phyloP scores from a whole-genome alignment of 2,113 vertebrate genomes.

The Gallinago media region DNA sequence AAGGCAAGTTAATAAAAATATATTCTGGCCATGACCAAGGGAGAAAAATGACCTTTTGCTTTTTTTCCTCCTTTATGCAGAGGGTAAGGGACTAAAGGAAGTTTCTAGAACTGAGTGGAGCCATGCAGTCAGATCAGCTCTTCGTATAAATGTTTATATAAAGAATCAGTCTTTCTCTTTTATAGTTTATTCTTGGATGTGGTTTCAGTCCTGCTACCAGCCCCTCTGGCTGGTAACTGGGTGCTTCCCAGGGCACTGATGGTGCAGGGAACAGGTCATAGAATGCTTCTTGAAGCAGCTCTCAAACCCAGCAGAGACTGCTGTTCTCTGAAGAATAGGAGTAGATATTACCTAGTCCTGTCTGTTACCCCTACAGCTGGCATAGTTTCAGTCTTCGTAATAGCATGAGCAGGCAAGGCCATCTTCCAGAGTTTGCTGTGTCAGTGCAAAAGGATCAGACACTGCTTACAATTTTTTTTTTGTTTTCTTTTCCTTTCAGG shows the following conservation, averaged over 20 bases:
- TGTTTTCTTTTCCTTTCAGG: neutral
- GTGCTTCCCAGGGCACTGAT: neutral
- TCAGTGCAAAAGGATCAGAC: neutral
- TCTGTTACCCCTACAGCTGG: neutral
- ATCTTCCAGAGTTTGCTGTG: neutral
- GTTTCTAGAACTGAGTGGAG: neutral
- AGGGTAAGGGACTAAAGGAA: neutral
- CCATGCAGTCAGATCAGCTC: neutral
- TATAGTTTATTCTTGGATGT: neutral
- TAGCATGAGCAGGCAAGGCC: neutral
- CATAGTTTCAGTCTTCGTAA: neutral
- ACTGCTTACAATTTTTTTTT: neutral
- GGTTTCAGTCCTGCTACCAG: neutral
- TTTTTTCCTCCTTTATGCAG: neutral
- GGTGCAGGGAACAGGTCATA: neutral
- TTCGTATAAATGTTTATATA: neutral
- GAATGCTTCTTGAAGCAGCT: neutral
- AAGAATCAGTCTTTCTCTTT: neutral
- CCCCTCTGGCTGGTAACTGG: neutral
- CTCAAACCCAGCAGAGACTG: neutral
- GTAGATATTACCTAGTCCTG: neutral
- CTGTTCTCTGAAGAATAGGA: neutral
- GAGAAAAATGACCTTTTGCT: neutral
- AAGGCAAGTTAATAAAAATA: neutral
- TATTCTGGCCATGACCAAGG: neutral